phyloP scores from a whole-genome alignment of 2,888 invertebrate genomes.

The Oxyteleia sp. region DNA sequence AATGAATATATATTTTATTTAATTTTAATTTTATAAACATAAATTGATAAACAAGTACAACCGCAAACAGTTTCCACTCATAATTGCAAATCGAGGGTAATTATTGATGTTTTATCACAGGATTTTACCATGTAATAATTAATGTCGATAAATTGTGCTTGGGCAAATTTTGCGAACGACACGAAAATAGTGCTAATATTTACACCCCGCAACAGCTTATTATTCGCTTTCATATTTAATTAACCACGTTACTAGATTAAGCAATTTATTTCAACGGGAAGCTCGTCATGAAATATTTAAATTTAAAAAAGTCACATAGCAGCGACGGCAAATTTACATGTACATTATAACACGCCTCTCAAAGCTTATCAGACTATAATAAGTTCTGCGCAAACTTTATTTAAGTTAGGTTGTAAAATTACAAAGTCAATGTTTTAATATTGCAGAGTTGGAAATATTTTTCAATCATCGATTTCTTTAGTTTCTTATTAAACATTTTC shows the following conservation, averaged over 20 bases:
- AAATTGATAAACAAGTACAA: too few species aligned
- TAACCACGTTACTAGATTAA: background rate
- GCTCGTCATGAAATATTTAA: background rate
- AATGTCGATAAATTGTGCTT: too few species aligned
- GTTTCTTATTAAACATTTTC: too few species aligned
- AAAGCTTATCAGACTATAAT: conserved; percentile 33
- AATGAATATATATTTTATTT: too few species aligned
- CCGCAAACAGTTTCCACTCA: too few species aligned
- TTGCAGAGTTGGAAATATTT: background rate
- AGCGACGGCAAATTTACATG: conserved; percentile 12
- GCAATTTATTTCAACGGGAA: background rate
- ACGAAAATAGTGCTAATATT: too few species aligned
- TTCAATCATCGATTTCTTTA: background rate
- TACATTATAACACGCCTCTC: conserved; percentile 25
- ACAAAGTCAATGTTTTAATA: conserved; percentile 30
- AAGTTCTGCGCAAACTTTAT: conserved; percentile 17
- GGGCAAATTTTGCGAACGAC: too few species aligned
- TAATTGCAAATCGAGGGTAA: too few species aligned
- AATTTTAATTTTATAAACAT: too few species aligned
- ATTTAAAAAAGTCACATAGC: conserved; percentile 20
- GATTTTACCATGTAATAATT: too few species aligned
- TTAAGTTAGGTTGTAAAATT: conserved; percentile 12
- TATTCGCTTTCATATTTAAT: background rate
- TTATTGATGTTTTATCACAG: too few species aligned
- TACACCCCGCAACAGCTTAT: too few species aligned